These are phyloP conservation scores for Drosophila pectinifera DNA, from an alignment of 1,140 invertebrate genomes.

Conservation along the genomic window DNA sequence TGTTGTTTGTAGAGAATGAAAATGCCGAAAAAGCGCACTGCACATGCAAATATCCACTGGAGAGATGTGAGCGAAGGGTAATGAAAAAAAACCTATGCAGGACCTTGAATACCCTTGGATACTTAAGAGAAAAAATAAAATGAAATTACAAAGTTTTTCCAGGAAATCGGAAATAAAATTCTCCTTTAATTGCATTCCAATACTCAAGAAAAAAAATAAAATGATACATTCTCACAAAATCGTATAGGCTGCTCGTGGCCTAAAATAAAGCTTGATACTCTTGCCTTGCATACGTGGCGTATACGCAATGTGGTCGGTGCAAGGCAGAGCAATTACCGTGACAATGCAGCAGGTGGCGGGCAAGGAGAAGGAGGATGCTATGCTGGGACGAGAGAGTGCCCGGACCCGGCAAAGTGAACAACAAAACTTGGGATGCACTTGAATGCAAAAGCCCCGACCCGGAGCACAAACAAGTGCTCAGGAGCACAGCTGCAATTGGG, in stretches of 20 bases:
- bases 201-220: too few species aligned
- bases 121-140: too few species aligned
- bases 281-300: constrained; percentile 42
- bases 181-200: too few species aligned
- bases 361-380: not conserved
- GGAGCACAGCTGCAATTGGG: constrained; percentile 18
- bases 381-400: not conserved
- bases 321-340: constrained; percentile 35
- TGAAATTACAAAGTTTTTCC: too few species aligned
- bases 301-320: constrained; percentile 50
- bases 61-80: constrained; percentile 13
- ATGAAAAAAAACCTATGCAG: not conserved
- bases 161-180: too few species aligned
- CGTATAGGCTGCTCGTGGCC: too few species aligned
- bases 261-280: constrained; percentile 33
- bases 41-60: constrained; percentile 53
- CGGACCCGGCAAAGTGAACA: constrained; percentile 42
- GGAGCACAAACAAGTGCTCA: constrained; percentile 57
- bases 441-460: constrained; percentile 39
- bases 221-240: not conserved
- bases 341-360: constrained; percentile 59
- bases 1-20: constrained; percentile 74
- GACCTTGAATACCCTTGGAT: constrained; percentile 7
- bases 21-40: constrained; percentile 72
- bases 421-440: constrained; percentile 48